Conservation (phyloP, 2,888 invertebrate species). For the Scaptomyza flava region DNA sequence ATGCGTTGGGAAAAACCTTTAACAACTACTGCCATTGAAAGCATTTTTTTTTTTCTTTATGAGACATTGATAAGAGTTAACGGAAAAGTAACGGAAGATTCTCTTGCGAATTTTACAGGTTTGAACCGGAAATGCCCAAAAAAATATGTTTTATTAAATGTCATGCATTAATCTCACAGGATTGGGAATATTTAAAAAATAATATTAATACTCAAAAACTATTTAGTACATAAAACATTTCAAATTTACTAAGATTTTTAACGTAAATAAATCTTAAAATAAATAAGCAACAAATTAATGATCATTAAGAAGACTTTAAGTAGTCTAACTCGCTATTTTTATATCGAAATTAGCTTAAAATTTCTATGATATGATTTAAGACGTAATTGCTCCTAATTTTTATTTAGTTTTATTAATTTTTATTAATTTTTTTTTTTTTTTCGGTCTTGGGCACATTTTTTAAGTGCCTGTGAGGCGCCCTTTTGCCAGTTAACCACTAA, state of each 20-base stretch:
- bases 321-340: no score
- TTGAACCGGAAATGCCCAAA: background rate
- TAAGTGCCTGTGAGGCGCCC: constrained; percentile 57
- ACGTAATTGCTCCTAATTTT: background rate
- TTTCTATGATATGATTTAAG: no score
- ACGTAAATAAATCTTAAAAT: no score
- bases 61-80: background rate
- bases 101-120: background rate
- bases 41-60: background rate
- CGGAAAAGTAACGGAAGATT: background rate
- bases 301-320: no score
- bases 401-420: constrained; percentile 9
- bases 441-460: constrained; percentile 41
- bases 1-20: background rate
- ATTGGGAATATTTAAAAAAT: background rate
- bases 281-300: no score
- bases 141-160: no score
- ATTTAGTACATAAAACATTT: no score
- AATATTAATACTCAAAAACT: no score
- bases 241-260: no score
- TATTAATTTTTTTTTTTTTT: background rate
- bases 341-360: no score
- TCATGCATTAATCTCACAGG: background rate
- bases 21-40: background rate
- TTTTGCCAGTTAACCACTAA: constrained; percentile 27